Base-by-base conservation (phyloP, 2,888 invertebrate species). In the Boloria selene region DNA sequence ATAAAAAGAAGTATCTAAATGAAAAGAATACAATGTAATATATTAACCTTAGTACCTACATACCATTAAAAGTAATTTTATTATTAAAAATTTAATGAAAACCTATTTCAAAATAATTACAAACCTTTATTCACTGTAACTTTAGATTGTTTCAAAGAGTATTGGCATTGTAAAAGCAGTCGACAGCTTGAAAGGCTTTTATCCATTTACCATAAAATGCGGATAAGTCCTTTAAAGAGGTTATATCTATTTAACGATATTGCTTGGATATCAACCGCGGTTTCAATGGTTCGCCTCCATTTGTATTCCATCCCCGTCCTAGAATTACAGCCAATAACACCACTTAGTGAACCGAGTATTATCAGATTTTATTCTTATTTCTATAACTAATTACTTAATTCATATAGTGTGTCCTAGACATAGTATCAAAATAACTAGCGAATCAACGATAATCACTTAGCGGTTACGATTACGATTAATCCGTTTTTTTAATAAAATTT, bases 131-230 rank as follows among this genome's bases (percentile, higher is more conserved):
- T 22, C 4, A 22, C 4, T n/a, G 22, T 45, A 56, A 56, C 26
- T 17, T 56, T 51, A 44, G 17, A 56, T 51, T 51, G 47, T 62
- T 56, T 44, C n/a, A 26, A 58, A 26, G 51, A 31, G 26, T 56
- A 64, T 64, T 56, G 50, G 17, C 16, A 44, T 45, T 16, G 52
- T 44, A 63, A 63, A 55, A 55, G 45, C 38, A 38, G 63, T 56
- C 18, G 44, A 51, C 42, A 56, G 56, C 59, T 51, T 61, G 58
- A 59, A 54, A 68, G n/a, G 52, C 64, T 68, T 68, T 65, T 61
- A 68, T 68, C 66, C 66, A 42, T 68, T 65, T 45, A 49, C 50
- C 59, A 66, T 65, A 66, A 68, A 68, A 62, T 65, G 53, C 31
- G 54, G 47, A 66, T 61, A 66, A 66, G 65, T 68, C 59, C 54